Conservation (phyloP, 2,113 vertebrate genomes). For the Bungarus multicinctus region DNA sequence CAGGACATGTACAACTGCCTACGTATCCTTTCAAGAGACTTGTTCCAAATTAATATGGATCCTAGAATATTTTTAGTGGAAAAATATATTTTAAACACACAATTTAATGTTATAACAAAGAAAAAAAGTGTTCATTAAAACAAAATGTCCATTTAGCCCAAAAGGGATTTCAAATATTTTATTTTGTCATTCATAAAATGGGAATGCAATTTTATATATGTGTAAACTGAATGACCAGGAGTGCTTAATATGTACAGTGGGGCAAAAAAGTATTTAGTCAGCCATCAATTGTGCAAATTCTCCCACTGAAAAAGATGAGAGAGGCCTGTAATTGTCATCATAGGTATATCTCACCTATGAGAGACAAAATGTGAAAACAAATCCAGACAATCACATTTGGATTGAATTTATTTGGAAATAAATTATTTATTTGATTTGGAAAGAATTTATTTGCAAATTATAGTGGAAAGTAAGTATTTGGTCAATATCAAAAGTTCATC, state of each 20-base stretch:
- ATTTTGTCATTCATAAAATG: neutral
- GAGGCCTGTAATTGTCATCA: too few relatives aligned
- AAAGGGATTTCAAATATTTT: neutral
- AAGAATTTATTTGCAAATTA: too few relatives aligned
- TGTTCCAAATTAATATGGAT: neutral
- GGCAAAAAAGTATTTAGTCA: too few relatives aligned
- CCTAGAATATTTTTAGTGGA: neutral
- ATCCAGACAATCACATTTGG: too few relatives aligned
- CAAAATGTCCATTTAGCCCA: neutral
- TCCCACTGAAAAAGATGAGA: too few relatives aligned
- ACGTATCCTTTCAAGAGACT: slow-evolving; percentile 87
- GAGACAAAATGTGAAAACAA: too few relatives aligned
- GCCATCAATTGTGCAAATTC: too few relatives aligned
- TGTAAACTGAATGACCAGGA: neutral
- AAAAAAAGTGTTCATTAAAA: neutral
- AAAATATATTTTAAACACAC: neutral
- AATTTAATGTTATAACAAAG: neutral
- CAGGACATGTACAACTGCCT: slow-evolving; percentile 99
- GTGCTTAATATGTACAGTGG: neutral
- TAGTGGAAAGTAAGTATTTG: too few relatives aligned
- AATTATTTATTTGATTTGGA: too few relatives aligned
- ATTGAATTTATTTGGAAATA: too few relatives aligned
- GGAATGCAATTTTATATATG: neutral
- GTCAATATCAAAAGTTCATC: too few relatives aligned
- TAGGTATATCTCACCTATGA: too few relatives aligned